Evolutionary conservation across 53 echinoderm and acorn worm genomes (phyloP).

Genomic region (Stichopus horrens): DNA sequence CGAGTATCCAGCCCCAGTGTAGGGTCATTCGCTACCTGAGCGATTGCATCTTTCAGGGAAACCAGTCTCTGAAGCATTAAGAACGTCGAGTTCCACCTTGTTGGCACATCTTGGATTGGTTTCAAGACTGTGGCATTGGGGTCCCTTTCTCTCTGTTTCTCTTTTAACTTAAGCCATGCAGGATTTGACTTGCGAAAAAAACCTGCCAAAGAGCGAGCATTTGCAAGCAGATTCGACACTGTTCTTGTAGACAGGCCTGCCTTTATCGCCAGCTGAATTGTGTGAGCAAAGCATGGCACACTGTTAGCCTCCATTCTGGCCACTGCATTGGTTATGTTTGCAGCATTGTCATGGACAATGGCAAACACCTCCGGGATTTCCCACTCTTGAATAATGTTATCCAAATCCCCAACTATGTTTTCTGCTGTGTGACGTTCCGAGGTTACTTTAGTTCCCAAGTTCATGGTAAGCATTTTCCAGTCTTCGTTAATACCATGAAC

Average conservation of each 20-base stretch:
- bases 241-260: constrained; percentile 5
- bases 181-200: constrained; percentile 38
- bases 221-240: constrained; percentile 13
- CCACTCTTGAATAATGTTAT: background rate
- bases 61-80: constrained; percentile 11
- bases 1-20: constrained; percentile 12
- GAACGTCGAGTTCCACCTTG: constrained; percentile 31
- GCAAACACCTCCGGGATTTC: constrained; percentile 3
- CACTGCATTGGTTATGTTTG: constrained; percentile 16
- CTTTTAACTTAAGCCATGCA: constrained; percentile 11
- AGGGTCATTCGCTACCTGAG: background rate
- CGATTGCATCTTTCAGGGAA: background rate
- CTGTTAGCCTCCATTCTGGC: background rate
- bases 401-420: constrained; percentile 21
- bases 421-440: constrained; percentile 23
- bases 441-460: constrained; percentile 31
- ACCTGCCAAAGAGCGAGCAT: constrained; percentile 11
- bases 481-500: constrained; percentile 24
- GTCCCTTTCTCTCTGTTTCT: constrained; percentile 19
- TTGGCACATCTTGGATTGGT: constrained; percentile 32
- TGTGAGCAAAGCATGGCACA: constrained; percentile 44
- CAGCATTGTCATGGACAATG: constrained; percentile 31
- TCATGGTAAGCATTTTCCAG: constrained; percentile 6
- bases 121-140: background rate
- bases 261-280: constrained; percentile 29